These are phyloP conservation scores for Sanderia malayensis DNA, from an alignment of 30 jellyfish, hydroid and myxozoan genomes.

Conservation along the genomic window DNA sequence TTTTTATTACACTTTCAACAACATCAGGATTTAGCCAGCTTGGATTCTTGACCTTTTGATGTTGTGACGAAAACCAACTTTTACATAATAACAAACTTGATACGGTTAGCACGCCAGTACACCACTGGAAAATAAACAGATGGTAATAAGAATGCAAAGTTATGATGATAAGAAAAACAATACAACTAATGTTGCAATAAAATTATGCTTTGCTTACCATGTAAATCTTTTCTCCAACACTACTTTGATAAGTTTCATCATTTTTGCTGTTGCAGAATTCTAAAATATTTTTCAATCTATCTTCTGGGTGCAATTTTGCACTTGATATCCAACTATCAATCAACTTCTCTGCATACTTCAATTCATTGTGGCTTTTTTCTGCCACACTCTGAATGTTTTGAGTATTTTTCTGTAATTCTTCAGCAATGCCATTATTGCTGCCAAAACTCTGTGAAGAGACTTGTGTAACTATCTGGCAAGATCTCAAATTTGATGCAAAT, in stretches of 20 bases:
- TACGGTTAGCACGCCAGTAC: constrained; percentile 55
- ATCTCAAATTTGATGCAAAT: constrained; percentile 34
- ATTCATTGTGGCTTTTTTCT: constrained; percentile 6
- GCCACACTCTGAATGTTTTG: too few relatives aligned
- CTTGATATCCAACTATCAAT: constrained; percentile 3
- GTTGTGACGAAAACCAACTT: constrained; percentile 27
- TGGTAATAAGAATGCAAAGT: neutral
- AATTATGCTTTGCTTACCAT: constrained; percentile 26
- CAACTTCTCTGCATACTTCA: constrained; percentile 45
- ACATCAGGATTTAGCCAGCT: constrained; percentile 40
- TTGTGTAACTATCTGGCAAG: constrained; percentile 37
- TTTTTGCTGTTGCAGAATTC: constrained; percentile 23
- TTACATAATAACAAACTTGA: constrained; percentile 44
- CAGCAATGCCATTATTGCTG: neutral
- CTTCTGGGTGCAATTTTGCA: constrained; percentile 13
- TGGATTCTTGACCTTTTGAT: constrained; percentile 5
- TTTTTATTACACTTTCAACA: constrained; percentile 20
- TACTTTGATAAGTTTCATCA: constrained; percentile 21
- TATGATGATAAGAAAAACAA: neutral
- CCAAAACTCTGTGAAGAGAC: neutral
- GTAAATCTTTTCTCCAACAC: constrained; percentile 26
- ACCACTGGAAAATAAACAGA: constrained; percentile 34
- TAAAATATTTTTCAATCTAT: constrained; percentile 3
- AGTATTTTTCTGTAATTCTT: neutral
- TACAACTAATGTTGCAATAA: neutral